These are phyloP conservation scores for Drosophila santomea DNA, from an alignment of 1,140 invertebrate genomes.

Conservation along the genomic window DNA sequence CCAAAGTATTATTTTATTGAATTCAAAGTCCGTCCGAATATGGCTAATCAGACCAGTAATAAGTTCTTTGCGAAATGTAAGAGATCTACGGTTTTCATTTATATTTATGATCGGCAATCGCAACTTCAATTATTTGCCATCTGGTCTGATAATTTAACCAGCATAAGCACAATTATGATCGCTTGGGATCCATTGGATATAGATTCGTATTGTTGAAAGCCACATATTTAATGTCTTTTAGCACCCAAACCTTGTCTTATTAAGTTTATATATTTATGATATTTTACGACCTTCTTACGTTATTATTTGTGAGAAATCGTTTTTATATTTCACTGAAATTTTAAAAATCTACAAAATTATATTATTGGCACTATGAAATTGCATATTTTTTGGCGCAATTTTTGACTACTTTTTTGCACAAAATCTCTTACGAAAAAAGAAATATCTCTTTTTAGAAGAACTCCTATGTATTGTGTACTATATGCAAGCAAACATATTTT, in stretches of 20 bases:
- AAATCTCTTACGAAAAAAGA: conserved; percentile 59
- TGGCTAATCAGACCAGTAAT: neutral
- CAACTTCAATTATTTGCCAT: neutral
- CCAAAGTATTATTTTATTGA: conserved; percentile 9
- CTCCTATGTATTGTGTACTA: conserved; percentile 74
- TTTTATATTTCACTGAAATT: conserved; percentile 29
- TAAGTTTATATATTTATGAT: neutral
- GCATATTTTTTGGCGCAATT: conserved; percentile 85
- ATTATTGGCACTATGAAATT: conserved; percentile 80
- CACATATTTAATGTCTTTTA: neutral
- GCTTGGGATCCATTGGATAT: neutral
- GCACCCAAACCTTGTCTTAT: neutral
- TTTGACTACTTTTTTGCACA: conserved; percentile 83
- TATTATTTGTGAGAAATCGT: conserved; percentile 7
- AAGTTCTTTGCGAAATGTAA: neutral
- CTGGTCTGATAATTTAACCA: neutral
- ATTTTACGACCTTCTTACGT: conserved; percentile 7
- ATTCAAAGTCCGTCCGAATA: neutral
- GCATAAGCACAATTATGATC: neutral
- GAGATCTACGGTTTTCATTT: neutral
- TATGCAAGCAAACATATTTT: conserved; percentile 58
- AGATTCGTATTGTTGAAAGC: neutral
- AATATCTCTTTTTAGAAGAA: conserved; percentile 68
- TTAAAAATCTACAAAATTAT: conserved; percentile 47
- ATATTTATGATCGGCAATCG: neutral